These are phyloP conservation scores for Psilopogon haemacephalus DNA, from an alignment of 2,113 vertebrate species.

Conservation along the genomic window DNA sequence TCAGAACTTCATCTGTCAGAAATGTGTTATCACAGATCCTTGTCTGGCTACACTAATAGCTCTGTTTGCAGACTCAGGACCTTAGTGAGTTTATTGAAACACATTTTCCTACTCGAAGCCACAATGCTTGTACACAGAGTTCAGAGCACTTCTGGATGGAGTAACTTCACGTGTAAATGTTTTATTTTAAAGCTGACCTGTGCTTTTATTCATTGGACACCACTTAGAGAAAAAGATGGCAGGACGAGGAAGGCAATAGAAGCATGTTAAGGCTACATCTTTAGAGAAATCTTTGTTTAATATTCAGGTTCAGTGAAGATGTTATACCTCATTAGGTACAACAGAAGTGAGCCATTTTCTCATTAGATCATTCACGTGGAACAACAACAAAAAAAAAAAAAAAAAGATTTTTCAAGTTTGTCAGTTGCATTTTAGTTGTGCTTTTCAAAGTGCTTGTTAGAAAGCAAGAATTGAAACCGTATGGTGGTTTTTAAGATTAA, in stretches of 20 bases:
- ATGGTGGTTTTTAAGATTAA: slow-evolving; percentile 25
- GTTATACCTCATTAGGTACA: slow-evolving; percentile 59
- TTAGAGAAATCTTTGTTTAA: slow-evolving; percentile 48
- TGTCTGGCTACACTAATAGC: not conserved
- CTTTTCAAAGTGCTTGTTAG: slow-evolving; percentile 56
- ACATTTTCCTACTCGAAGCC: slow-evolving; percentile 11
- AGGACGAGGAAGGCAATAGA: not conserved
- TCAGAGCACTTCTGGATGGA: slow-evolving; percentile 20
- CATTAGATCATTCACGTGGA: slow-evolving; percentile 65
- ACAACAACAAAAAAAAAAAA: slow-evolving; percentile 30
- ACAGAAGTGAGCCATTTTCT: slow-evolving; percentile 70
- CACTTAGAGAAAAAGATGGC: slow-evolving; percentile 65
- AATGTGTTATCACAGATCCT: not conserved
- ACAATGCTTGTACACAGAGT: slow-evolving; percentile 11
- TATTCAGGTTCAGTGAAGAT: slow-evolving; percentile 65
- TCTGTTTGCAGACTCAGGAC: not conserved
- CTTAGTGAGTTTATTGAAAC: not conserved
- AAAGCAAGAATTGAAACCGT: slow-evolving; percentile 51
- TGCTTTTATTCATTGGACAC: slow-evolving; percentile 52
- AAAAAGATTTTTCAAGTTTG: slow-evolving; percentile 61
- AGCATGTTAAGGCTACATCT: not conserved
- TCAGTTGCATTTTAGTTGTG: slow-evolving; percentile 49
- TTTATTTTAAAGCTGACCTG: slow-evolving; percentile 56
- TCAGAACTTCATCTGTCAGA: not conserved
- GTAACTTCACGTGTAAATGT: slow-evolving; percentile 31